phyloP scores from a whole-genome alignment of 2,797 vertebrate genomes.

The Psittacula echo region DNA sequence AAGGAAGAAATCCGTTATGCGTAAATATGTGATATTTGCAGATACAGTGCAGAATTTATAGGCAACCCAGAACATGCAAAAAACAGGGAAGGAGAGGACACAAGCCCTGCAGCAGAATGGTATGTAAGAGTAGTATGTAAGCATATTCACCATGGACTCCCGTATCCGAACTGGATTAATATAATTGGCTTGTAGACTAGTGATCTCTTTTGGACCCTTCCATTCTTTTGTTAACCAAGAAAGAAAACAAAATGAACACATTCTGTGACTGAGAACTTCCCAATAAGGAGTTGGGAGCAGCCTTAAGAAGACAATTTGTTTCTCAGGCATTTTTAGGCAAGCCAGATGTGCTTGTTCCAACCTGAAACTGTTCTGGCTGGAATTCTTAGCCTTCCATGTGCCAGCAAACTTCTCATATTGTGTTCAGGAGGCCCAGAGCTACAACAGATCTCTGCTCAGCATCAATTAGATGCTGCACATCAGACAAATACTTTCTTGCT shows the following conservation, averaged over 20 bases:
- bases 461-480: not conserved
- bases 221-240: not conserved
- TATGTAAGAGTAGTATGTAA: not conserved
- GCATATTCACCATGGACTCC: not conserved
- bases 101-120: not conserved
- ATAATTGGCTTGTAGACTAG: not conserved
- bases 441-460: not conserved
- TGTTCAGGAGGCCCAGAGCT: not conserved
- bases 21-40: not conserved
- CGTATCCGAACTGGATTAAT: not conserved
- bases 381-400: not conserved
- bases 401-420: not conserved
- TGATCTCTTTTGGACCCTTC: not conserved
- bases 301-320: not conserved
- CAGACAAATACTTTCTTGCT: not conserved
- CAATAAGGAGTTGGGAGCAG: not conserved
- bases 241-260: rapidly evolving
- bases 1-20: not conserved
- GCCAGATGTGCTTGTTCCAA: not conserved
- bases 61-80: not conserved
- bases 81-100: not conserved
- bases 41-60: not conserved
- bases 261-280: not conserved
- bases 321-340: not conserved
- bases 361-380: not conserved